Evolutionary conservation across 35 echinoderm and acorn worm species (phyloP).

Genomic region (Acanthaster planci): DNA sequence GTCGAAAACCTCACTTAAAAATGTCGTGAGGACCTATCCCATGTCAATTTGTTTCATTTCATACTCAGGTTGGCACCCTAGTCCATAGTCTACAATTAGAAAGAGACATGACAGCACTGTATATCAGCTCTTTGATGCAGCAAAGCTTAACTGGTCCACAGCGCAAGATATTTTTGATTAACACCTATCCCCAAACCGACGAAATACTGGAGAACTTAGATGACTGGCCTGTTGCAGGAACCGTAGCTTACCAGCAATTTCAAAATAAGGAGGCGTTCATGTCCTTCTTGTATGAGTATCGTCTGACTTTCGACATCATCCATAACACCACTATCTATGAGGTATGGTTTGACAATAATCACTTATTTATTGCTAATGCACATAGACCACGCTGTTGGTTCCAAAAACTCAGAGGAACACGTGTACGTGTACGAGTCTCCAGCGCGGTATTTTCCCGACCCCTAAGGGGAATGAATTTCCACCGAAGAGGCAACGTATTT

Average conservation of each 20-base stretch:
- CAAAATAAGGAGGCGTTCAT: slow-evolving; percentile 78
- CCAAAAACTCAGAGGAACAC: too few species aligned
- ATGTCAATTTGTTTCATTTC: too few species aligned
- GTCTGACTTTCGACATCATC: slow-evolving; percentile 69
- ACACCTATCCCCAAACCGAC: slow-evolving; percentile 71
- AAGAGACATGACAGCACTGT: slow-evolving; percentile 77
- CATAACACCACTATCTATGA: slow-evolving; percentile 86
- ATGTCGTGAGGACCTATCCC: too few species aligned
- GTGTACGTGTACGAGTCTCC: too few species aligned
- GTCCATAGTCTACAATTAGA: slow-evolving; percentile 77
- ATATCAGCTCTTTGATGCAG: slow-evolving; percentile 77
- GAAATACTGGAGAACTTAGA: slow-evolving; percentile 72
- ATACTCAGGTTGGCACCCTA: slow-evolving; percentile 57
- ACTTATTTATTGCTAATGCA: background rate
- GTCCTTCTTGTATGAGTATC: slow-evolving; percentile 72
- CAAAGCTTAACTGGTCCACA: slow-evolving; percentile 68
- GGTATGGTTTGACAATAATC: slow-evolving; percentile 1
- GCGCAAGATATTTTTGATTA: slow-evolving; percentile 77
- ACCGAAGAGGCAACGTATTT: too few species aligned
- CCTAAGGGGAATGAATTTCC: too few species aligned
- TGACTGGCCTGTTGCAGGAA: slow-evolving; percentile 77
- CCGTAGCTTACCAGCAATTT: slow-evolving; percentile 69
- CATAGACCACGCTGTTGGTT: background rate
- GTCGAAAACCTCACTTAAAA: too few species aligned
- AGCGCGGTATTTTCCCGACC: too few species aligned